Conservation (phyloP, 2,113 vertebrate species). For the Rhabdornis inornatus region DNA sequence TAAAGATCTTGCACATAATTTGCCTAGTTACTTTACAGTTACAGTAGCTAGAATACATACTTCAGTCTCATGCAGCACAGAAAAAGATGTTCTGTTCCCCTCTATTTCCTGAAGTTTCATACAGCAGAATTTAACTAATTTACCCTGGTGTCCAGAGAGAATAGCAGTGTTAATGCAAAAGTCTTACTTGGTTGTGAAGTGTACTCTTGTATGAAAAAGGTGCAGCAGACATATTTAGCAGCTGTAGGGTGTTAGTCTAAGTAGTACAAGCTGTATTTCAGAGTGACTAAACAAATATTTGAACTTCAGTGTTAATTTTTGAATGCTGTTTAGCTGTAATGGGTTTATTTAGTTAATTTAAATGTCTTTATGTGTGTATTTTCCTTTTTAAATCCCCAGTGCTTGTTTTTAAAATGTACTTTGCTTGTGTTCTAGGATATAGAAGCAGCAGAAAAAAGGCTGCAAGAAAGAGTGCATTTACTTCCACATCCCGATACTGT, state of each 20-base stretch:
- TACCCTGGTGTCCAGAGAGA: not conserved
- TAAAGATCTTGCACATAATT: slow-evolving; percentile 67
- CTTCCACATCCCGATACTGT: slow-evolving; percentile 64
- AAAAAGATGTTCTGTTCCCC: not conserved
- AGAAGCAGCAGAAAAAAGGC: slow-evolving; percentile 71
- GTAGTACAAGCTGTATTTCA: not conserved
- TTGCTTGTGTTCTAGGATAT: slow-evolving; percentile 77
- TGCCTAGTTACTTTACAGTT: slow-evolving; percentile 63
- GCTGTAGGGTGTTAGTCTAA: not conserved
- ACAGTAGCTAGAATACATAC: slow-evolving; percentile 39
- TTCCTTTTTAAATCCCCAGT: not conserved
- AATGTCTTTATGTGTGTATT: not conserved
- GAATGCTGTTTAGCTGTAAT: not conserved
- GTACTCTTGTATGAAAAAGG: not conserved
- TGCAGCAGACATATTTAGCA: not conserved
- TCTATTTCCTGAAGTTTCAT: not conserved
- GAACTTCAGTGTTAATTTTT: not conserved
- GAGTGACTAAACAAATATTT: not conserved
- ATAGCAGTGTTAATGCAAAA: not conserved
- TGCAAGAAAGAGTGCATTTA: slow-evolving; percentile 59
- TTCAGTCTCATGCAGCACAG: not conserved
- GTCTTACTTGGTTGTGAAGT: not conserved
- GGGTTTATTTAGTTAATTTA: not conserved
- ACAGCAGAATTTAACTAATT: not conserved
- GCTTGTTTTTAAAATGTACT: slow-evolving; percentile 5